phyloP scores from a whole-genome alignment of 2,113 vertebrate species.

The Ovis aries region ARS-UI_Ramb_v3.0 NC_056054.1:246150501-246151000 shows the following conservation, averaged over 20 bases:
- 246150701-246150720: neutral
- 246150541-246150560: neutral
- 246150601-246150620: conserved; percentile 37
- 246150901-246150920: neutral
- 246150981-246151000: neutral
- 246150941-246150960: neutral
- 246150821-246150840: neutral
- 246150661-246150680: conserved; percentile 22
- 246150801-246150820: neutral
- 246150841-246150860: neutral
- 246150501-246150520: conserved; percentile 15
- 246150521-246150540: neutral
- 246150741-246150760: neutral
- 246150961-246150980: neutral
- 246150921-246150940: neutral
- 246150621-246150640: neutral
- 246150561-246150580: conserved; percentile 41
- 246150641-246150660: conserved; percentile 30
- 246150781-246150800: neutral
- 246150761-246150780: conserved; percentile 13
- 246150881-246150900: neutral
- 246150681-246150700: conserved; percentile 38
- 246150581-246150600: conserved; percentile 18
- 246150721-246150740: conserved; percentile 37
- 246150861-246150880: neutral